phyloP scores from a whole-genome alignment of 2,888 invertebrate species.

The Heliconius cydno region DNA sequence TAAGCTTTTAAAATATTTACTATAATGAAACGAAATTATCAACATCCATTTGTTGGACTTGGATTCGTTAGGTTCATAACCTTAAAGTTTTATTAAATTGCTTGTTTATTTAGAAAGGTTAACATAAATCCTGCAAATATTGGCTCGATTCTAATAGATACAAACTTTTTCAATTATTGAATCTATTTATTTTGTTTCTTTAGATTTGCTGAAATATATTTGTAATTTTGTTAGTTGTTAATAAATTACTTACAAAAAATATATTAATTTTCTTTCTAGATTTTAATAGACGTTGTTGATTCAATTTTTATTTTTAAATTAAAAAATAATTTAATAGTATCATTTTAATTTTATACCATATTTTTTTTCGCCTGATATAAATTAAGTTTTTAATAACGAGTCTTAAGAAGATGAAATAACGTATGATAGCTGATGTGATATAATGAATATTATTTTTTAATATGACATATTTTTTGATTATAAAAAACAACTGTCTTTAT shows the following conservation, averaged over 20 bases:
- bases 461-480: too few relatives aligned
- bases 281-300: not conserved
- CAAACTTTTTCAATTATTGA: constrained; percentile 40
- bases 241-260: constrained; percentile 10
- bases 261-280: not conserved
- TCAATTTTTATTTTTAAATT: not conserved
- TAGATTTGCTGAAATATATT: constrained; percentile 7
- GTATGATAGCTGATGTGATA: too few relatives aligned
- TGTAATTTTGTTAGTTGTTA: not conserved
- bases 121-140: constrained; percentile 38
- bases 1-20: constrained; percentile 25
- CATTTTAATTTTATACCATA: not conserved
- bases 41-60: constrained; percentile 31
- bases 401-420: too few relatives aligned
- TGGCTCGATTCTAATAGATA: constrained; percentile 29
- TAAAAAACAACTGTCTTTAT: too few relatives aligned
- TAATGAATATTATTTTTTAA: too few relatives aligned
- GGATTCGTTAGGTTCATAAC: constrained; percentile 36
- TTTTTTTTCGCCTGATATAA: too few relatives aligned
- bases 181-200: constrained; percentile 33
- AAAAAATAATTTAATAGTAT: not conserved
- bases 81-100: constrained; percentile 42
- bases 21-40: constrained; percentile 27
- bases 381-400: too few relatives aligned
- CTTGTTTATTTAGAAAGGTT: constrained; percentile 33